A percentile compares a stretch with the other conserved stretches of the same genome.
Conservation (phyloP, 2,888 invertebrate genomes). For the Temnothorax unifasciatus region DNA sequence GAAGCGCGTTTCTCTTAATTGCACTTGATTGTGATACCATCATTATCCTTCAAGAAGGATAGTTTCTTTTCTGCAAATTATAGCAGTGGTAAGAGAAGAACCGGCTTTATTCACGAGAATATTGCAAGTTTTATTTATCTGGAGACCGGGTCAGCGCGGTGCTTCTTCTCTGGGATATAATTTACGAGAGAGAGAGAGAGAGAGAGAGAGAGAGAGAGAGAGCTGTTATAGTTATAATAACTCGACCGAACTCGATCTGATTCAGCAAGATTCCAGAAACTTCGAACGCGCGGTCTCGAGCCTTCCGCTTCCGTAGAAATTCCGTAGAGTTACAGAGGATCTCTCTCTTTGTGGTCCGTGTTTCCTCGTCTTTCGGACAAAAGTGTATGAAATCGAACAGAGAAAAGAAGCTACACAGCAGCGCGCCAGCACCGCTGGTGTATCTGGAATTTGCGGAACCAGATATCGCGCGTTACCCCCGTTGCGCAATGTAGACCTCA, state of each 20-base stretch:
- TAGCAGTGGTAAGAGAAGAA: too few species aligned
- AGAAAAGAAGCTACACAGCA: not conserved
- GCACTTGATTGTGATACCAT: too few species aligned
- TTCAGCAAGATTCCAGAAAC: not conserved
- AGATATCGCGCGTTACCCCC: slow-evolving; percentile 33
- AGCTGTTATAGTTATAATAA: not conserved
- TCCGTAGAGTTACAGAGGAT: not conserved
- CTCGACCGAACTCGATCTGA: not conserved
- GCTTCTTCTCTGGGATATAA: not conserved
- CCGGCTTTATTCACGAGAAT: too few species aligned
- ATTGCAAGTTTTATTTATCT: too few species aligned
- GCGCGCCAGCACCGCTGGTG: not conserved
- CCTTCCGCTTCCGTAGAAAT: not conserved
- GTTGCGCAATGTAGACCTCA: slow-evolving; percentile 59
- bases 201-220: too few species aligned
- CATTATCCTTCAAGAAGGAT: too few species aligned
- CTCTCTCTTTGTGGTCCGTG: not conserved
- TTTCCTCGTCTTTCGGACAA: too few species aligned
- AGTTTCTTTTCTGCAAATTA: too few species aligned
- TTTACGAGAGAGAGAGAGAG: not conserved
- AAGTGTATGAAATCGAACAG: not conserved
- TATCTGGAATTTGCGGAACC: not conserved
- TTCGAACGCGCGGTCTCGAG: not conserved
- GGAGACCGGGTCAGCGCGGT: too few species aligned
- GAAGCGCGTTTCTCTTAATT: too few species aligned